Conservation (phyloP, 2,797 vertebrate genomes). For the Notamacropus eugenii region DNA sequence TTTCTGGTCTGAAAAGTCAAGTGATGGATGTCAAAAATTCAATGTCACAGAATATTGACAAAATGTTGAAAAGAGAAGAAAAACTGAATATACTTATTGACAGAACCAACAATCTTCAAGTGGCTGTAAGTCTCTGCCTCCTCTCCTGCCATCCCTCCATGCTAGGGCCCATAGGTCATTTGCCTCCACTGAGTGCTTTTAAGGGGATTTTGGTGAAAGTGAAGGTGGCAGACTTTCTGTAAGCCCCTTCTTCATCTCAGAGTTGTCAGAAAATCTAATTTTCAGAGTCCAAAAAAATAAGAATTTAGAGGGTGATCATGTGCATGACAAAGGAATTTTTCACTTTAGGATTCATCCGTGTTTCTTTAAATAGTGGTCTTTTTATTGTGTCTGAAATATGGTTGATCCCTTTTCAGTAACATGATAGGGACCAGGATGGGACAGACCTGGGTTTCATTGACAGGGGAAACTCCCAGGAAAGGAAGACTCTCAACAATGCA, state of each 20-base stretch:
- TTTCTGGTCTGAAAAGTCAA: constrained; percentile 83
- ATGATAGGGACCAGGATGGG: not conserved
- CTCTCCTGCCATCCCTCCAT: not conserved
- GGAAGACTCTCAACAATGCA: not conserved
- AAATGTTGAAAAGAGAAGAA: constrained; percentile 89
- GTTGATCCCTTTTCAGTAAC: not conserved
- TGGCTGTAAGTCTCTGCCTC: constrained; percentile 85
- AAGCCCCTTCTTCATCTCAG: constrained; percentile 34
- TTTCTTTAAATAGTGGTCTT: not conserved
- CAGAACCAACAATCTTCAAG: constrained; percentile 86
- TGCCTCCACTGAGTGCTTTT: not conserved
- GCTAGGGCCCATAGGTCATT: not conserved
- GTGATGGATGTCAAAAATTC: constrained; percentile 90
- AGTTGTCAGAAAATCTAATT: constrained; percentile 34
- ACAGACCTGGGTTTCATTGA: not conserved
- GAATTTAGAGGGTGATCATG: not conserved
- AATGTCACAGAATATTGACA: constrained; percentile 90
- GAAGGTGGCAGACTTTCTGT: not conserved
- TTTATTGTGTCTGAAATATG: not conserved
- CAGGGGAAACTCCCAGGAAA: not conserved
- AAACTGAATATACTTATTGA: constrained; percentile 85
- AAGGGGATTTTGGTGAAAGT: constrained; percentile 8
- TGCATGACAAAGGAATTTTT: constrained; percentile 5
- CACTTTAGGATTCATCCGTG: constrained; percentile 1
- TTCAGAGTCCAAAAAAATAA: constrained; percentile 35